These are phyloP conservation scores for Synergus japonicus DNA, from an alignment of 2,888 invertebrate genomes.

Conservation along the genomic window DNA sequence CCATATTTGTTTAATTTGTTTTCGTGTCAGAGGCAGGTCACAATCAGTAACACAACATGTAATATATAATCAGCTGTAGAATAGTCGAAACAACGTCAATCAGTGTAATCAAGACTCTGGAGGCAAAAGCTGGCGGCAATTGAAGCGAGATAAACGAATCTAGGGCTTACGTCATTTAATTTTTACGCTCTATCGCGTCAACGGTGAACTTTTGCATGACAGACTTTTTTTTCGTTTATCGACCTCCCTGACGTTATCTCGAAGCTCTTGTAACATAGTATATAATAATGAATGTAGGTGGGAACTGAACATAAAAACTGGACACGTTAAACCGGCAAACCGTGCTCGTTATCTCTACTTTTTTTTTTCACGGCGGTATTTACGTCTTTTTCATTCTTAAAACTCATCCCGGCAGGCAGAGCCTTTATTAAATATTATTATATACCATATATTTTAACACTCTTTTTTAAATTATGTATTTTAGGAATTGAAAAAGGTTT, in stretches of 20 bases:
- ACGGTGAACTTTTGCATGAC: slow-evolving; percentile 54
- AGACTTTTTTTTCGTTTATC: slow-evolving; percentile 51
- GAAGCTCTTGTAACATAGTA: slow-evolving; percentile 27
- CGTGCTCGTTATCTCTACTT: not conserved
- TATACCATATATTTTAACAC: not conserved
- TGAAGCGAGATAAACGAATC: slow-evolving; percentile 39
- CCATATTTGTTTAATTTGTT: not conserved
- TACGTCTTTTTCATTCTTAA: slow-evolving; percentile 1
- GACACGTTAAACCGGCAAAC: not conserved
- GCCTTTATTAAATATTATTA: slow-evolving; percentile 5
- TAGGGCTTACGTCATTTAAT: slow-evolving; percentile 46
- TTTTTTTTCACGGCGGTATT: not conserved
- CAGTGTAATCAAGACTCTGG: slow-evolving; percentile 31
- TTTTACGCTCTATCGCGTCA: slow-evolving; percentile 50
- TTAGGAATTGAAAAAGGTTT: too few relatives aligned
- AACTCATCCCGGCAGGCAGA: not conserved
- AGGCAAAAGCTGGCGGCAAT: slow-evolving; percentile 36
- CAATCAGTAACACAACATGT: slow-evolving; percentile 34
- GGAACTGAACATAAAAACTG: slow-evolving; percentile 1
- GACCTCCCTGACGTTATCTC: slow-evolving; percentile 53
- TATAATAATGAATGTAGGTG: not conserved
- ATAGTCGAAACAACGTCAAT: slow-evolving; percentile 33
- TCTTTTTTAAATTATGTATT: not conserved
- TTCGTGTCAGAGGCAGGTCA: slow-evolving; percentile 11
- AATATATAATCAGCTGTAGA: slow-evolving; percentile 31